Base-by-base conservation (phyloP, 1,140 invertebrate genomes). In the Drosophila neocordata region DNA sequence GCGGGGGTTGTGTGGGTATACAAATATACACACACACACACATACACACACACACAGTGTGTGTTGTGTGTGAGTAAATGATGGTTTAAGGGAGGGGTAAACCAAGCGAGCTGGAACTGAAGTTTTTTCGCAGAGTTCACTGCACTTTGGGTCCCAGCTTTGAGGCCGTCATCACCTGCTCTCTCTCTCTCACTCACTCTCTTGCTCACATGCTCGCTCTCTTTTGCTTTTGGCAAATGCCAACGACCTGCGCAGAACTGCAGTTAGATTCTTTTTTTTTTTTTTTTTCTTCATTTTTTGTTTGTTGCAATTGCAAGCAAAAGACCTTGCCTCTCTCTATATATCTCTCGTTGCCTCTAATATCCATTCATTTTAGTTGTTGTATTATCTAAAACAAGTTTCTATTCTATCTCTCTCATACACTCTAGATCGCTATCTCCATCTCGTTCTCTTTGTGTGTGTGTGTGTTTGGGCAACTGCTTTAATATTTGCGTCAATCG, bases 231-330 rank as follows among this genome's bases (percentile, higher is more conserved):
- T 61, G 13, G 31, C 77, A 80, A 77, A 79, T 88, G 79, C 65
- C 80, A 87, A 88, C 83, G 83, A 83, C 83, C 82, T 85, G 82
- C 79, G 83, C 83, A 83, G 79, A 88, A 79, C 83, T 87, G 83
- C 83, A 79, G 83, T 88, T 87, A 88, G 83, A 83, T 88, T 87
- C 63, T 64, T 12, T 64, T 63, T 57, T 44, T 34, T 52, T 59
- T 31, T 48, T 51, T 37, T 59, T 51, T 71, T 48, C 24, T n/a
- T n/a, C n/a, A n/a, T n/a, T n/a, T n/a, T 57, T 34, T 64, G 63
- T 60, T 48, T 70, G 62, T 69, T 87, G 83, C 83, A 71, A 51
- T 82, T 82, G 79, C 83, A 87, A 79, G 83, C 83, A 88, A 83
- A 88, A 88, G 79, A 85, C 82, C 82, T 88, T 88, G 76, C 73